phyloP scores from a whole-genome alignment of 2,888 invertebrate genomes.

The Periphyllus acericola region DNA sequence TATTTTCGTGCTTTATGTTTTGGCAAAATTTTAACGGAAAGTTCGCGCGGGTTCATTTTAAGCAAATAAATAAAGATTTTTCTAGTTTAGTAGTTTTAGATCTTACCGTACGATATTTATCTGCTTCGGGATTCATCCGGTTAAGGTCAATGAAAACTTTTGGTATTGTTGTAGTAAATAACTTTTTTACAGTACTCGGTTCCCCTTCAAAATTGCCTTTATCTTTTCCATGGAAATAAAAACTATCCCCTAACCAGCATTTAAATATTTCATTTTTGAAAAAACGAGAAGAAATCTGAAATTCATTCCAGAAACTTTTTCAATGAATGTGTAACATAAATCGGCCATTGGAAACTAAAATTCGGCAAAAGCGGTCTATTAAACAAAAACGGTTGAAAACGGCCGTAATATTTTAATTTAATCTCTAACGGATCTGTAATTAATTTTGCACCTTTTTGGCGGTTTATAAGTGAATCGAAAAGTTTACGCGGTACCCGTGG shows the following conservation, averaged over 20 bases:
- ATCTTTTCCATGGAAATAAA: neutral
- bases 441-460: neutral
- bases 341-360: neutral
- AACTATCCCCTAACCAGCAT: neutral
- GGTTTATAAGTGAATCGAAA: neutral
- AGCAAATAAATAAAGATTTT: slow-evolving; percentile 29
- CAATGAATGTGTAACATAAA: neutral
- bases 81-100: neutral
- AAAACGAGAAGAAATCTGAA: neutral
- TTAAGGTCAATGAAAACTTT: slow-evolving; percentile 33
- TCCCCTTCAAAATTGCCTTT: neutral
- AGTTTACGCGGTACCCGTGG: neutral
- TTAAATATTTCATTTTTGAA: neutral
- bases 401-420: neutral
- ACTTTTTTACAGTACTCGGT: neutral
- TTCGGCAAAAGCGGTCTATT: neutral
- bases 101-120: slow-evolving; percentile 10
- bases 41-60: neutral
- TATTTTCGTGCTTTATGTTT: neutral
- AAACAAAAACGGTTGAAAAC: neutral
- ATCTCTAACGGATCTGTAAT: neutral
- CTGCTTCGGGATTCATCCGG: neutral
- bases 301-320: neutral
- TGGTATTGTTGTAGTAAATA: slow-evolving; percentile 9
- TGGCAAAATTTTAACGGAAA: neutral